Conservation (phyloP, 1,140 invertebrate species). For the Chionoecetes opilio region DNA sequence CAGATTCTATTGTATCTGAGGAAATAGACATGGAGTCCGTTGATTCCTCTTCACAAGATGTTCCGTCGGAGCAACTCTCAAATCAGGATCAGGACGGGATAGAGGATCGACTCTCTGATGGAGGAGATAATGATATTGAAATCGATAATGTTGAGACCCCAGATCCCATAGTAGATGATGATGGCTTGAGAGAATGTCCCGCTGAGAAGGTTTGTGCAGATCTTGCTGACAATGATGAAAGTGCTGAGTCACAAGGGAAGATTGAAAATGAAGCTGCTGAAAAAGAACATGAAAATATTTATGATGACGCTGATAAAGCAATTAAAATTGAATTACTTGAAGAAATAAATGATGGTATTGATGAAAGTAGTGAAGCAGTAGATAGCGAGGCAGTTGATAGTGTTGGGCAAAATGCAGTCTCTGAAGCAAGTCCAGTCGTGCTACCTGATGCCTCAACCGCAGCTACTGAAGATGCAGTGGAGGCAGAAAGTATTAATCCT, state of each 20-base stretch:
- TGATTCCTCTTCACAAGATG: slow-evolving; percentile 75
- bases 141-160: slow-evolving; percentile 57
- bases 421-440: background rate
- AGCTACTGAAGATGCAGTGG: background rate
- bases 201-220: slow-evolving; percentile 40
- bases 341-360: background rate
- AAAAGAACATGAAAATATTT: slow-evolving; percentile 35
- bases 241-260: background rate
- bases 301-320: background rate
- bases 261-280: slow-evolving; percentile 16
- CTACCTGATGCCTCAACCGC: background rate
- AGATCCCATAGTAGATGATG: slow-evolving; percentile 46
- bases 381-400: background rate
- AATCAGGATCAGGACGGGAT: slow-evolving; percentile 53
- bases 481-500: background rate
- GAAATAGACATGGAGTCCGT: slow-evolving; percentile 74
- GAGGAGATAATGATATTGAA: slow-evolving; percentile 69
- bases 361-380: background rate
- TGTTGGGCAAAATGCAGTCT: background rate
- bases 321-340: background rate
- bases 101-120: slow-evolving; percentile 70
- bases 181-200: background rate
- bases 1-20: slow-evolving; percentile 75
- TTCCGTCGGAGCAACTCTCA: slow-evolving; percentile 70
- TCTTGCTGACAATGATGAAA: slow-evolving; percentile 20